Evolutionary conservation across 1,140 invertebrate species (phyloP).

Genomic region (Brachionus rubens): DNA sequence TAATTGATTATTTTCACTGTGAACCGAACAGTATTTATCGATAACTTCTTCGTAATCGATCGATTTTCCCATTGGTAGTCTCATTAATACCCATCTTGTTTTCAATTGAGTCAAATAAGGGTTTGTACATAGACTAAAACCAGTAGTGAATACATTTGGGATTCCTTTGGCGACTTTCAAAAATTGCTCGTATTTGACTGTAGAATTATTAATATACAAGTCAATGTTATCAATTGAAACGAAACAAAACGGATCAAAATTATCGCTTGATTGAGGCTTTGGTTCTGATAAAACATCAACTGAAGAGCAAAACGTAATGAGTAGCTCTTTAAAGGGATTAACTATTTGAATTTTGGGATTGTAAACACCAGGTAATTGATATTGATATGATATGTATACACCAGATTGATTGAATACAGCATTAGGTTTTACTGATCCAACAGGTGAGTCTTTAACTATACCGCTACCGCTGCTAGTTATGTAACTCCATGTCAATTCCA

Average conservation of each 20-base stretch:
- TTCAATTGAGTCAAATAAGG: not conserved
- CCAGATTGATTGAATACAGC: conserved; percentile 22
- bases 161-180: not conserved
- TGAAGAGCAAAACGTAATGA: not conserved
- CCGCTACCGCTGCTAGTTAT: not conserved
- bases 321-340: not conserved
- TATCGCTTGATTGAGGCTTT: not conserved
- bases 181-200: not conserved
- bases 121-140: not conserved
- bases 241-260: not conserved
- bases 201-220: conserved; percentile 5
- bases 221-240: not conserved
- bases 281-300: not conserved
- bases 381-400: not conserved
- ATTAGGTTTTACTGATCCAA: not conserved
- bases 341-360: not conserved
- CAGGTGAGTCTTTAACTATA: not conserved
- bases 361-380: not conserved
- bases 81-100: not conserved
- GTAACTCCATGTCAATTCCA: conserved; percentile 7
- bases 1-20: not conserved
- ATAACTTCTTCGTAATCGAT: not conserved
- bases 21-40: not conserved
- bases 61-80: not conserved
- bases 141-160: not conserved